phyloP scores from a whole-genome alignment of 2,888 invertebrate genomes.

The Chymomyza fuscimana region DNA sequence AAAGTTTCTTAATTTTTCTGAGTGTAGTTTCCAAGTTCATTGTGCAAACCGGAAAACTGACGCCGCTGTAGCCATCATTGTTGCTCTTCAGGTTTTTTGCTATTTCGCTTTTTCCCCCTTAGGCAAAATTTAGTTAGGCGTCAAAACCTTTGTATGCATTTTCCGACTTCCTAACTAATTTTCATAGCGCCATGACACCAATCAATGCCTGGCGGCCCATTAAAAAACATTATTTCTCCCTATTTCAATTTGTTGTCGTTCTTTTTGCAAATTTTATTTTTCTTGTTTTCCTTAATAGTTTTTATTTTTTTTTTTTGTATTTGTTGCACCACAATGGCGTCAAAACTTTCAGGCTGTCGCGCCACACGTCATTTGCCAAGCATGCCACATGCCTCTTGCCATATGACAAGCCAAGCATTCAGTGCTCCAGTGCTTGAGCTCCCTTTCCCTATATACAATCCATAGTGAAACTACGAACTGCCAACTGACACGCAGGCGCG shows the following conservation, averaged over 20 bases:
- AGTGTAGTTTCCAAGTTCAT: slow-evolving; percentile 11
- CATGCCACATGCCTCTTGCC: slow-evolving; percentile 36
- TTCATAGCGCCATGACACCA: neutral
- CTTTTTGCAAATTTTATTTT: slow-evolving; percentile 10
- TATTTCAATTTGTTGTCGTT: slow-evolving; percentile 37
- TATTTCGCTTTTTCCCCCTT: neutral
- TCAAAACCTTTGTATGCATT: neutral
- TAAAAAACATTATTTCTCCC: neutral
- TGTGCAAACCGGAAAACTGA: slow-evolving; percentile 43
- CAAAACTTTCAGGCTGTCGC: slow-evolving; percentile 51
- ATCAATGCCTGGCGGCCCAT: neutral
- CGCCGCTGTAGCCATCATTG: slow-evolving; percentile 29
- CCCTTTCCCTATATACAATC: neutral
- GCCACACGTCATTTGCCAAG: slow-evolving; percentile 50
- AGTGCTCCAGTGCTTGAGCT: neutral
- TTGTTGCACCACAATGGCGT: slow-evolving; percentile 49
- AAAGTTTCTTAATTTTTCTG: neutral
- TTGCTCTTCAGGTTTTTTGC: neutral
- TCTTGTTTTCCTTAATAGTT: neutral
- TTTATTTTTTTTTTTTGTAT: slow-evolving; percentile 21
- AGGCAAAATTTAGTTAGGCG: neutral
- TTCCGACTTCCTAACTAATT: neutral
- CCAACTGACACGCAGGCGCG: slow-evolving; percentile 43
- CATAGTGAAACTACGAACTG: slow-evolving; percentile 9
- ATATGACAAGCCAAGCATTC: slow-evolving; percentile 7